Conservation (phyloP, 2,888 invertebrate species). For the Clivina fossor region DNA sequence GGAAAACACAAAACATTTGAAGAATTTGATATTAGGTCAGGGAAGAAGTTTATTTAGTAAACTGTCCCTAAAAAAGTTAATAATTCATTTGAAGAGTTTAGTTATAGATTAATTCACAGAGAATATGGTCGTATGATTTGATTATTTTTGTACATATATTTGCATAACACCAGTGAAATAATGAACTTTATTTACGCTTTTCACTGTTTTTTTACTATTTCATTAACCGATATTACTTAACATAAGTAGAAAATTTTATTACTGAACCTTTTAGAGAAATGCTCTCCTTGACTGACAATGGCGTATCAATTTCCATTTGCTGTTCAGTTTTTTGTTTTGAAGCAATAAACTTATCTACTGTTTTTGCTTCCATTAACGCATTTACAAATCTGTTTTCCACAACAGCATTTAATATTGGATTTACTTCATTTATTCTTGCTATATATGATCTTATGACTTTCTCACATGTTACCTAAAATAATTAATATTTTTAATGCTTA, state of each 20-base stretch:
- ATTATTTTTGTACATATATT: too few relatives aligned
- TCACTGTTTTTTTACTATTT: too few relatives aligned
- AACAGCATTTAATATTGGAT: slow-evolving; percentile 77
- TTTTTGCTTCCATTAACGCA: slow-evolving; percentile 73
- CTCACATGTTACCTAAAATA: slow-evolving; percentile 68
- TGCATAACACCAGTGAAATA: too few relatives aligned
- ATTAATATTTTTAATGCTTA: not conserved
- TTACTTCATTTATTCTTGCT: slow-evolving; percentile 73
- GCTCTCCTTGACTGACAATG: slow-evolving; percentile 80
- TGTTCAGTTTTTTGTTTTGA: slow-evolving; percentile 60
- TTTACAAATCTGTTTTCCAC: slow-evolving; percentile 75
- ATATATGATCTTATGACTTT: slow-evolving; percentile 73
- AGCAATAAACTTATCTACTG: slow-evolving; percentile 68
- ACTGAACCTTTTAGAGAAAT: slow-evolving; percentile 70
- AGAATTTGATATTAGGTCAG: too few relatives aligned
- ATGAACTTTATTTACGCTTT: too few relatives aligned
- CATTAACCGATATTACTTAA: too few relatives aligned
- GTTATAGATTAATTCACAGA: too few relatives aligned
- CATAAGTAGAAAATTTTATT: not conserved
- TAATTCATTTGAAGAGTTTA: too few relatives aligned
- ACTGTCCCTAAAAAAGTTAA: too few relatives aligned
- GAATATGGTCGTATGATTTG: too few relatives aligned
- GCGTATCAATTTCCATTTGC: slow-evolving; percentile 67
- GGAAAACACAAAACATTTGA: too few relatives aligned
- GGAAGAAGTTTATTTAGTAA: too few relatives aligned